These are phyloP conservation scores for Masticophis lateralis DNA, from an alignment of 2,797 vertebrate species.

Conservation along the genomic window DNA sequence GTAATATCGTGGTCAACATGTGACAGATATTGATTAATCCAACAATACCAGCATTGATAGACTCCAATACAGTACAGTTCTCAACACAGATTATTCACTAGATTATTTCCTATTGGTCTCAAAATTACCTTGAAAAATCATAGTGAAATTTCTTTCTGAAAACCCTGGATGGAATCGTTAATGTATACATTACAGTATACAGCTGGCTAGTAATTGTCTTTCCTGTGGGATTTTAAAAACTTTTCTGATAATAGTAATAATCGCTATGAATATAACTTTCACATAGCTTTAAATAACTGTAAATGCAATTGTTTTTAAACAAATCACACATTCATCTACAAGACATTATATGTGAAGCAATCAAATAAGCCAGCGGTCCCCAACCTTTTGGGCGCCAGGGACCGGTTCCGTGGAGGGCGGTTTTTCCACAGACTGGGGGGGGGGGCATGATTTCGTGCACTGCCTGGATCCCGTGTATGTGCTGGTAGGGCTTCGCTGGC, in stretches of 20 bases:
- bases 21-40: background rate
- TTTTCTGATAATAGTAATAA: background rate
- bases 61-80: background rate
- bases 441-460: background rate
- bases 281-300: background rate
- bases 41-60: background rate
- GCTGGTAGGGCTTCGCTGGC: background rate
- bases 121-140: background rate
- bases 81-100: background rate
- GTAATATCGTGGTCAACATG: background rate
- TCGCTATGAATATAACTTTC: background rate
- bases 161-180: background rate
- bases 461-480: background rate
- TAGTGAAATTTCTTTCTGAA: background rate
- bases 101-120: background rate
- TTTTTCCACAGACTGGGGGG: background rate
- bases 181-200: background rate
- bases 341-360: background rate
- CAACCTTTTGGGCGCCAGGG: background rate
- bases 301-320: background rate
- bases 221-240: background rate
- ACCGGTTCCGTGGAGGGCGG: rapidly evolving
- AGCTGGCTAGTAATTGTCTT: background rate
- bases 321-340: background rate
- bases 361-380: background rate